Evolutionary conservation across 2,797 vertebrate species (phyloP), one percentile per base, ranked within the genome.

Genomic region (Thaleichthys pacificus): DNA sequence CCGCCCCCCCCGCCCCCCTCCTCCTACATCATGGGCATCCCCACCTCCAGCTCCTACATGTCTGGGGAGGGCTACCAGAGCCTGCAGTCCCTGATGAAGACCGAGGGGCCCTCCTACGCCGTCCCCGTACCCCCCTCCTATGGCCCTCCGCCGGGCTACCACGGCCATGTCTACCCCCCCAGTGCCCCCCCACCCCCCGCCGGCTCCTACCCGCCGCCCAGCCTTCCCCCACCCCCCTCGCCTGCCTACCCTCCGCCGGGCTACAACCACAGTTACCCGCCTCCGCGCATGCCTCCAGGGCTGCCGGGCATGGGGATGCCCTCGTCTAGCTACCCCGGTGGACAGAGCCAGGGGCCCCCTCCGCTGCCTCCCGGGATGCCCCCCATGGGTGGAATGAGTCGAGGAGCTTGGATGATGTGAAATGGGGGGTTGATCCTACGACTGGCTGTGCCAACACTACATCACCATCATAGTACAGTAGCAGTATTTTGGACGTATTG

Each of bases 21-120:
- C 26, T 93, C 89, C 22, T 93, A 94, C 75, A 94, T 94, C 85
- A 95, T 95, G 1, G 95, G 94, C 61, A 95, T 96, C 94, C 95
- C 95, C 35, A 95, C 95, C 17, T 94, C 93, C 76, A 95, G 93
- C 86, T 96, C 95, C 1, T 95, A 95, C 54, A 95, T 95, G 95
- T 96, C 95, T 0, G 93, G 95, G 3, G 95, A 95, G 79, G 95
- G 95, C 24, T 96, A 89, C 79, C 95, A 96, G 73, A 95, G 92
- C 75, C 91, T 96, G 69, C 95, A 96, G 87, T 95, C 95, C 21
- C 94, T 95, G 93, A 95, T 96, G 95, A 96, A 95, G 88, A 95
- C 95, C 0, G 94, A 95, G 80, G 93, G 89, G 54, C 94, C 94
- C 57, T 87, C 95, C 15, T 95, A 95, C 0, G 90, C 93, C 1